Base-by-base conservation (phyloP, 2,797 vertebrate species). In the Sebastes trivittatus region DNA sequence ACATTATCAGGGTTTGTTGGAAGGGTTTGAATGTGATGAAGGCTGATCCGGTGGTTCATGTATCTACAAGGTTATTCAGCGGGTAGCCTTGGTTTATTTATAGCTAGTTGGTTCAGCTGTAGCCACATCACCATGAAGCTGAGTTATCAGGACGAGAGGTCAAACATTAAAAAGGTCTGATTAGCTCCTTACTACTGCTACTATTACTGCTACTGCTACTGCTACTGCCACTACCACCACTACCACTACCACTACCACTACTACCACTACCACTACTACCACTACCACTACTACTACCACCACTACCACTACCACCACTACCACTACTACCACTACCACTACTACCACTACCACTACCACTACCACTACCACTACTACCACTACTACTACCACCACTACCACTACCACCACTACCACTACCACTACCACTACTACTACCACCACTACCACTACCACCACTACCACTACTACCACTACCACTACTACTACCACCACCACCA, bases 221-320 rank as follows among this genome's bases (percentile, higher is more conserved):
- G 1, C 4, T 2, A 0, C 11, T 11, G 0, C 30, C 0, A 32
- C 30, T 6, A 9, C 30, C 8, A 8, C 30, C 0, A 9, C 8
- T 0, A 9, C 30, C 0, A 1, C 11, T 1, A 1, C 11, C 0
- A 0, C 34, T 3, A 2, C 34, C 1, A 0, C 11, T 2, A 11
- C 11, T 1, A 2, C 0, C 0, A 5, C 3, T 4, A 0, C 36
- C 0, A 1, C 4, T 0, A 2, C 4, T 0, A 1, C 11, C 0
- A 4, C 34, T 0, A 0, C 34, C 0, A 2, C 34, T 0, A 1
- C 34, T 0, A 5, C 4, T 0, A 32, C 2, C 0, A 3, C 32
- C 0, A 34, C 1, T 0, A 4, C 10, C 0, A 11, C 32, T 1
- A 2, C 29, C 2, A 30, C 30, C 0, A 9, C 30, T 0, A 32